A percentile compares a stretch with the other conserved stretches of the same genome.
phyloP scores from a whole-genome alignment of 2,113 vertebrate genomes.

The Centropus bengalensis region DNA sequence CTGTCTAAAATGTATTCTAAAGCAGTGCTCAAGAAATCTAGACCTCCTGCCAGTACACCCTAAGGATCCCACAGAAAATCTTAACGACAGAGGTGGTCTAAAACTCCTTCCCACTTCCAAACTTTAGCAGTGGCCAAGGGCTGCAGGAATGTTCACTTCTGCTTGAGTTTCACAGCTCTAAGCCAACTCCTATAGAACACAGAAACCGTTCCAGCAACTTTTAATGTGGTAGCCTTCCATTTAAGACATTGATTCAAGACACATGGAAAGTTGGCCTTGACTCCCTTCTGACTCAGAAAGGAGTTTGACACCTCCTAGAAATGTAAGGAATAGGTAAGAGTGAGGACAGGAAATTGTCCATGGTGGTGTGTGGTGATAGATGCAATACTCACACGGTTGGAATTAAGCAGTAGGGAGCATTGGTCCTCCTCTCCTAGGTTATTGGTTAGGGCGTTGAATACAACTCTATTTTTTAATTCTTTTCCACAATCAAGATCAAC shows the following conservation, averaged over 20 bases:
- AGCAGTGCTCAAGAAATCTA: not conserved
- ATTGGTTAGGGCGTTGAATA: not conserved
- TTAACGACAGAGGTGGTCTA: not conserved
- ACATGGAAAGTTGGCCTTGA: accelerated
- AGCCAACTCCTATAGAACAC: not conserved
- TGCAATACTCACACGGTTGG: not conserved
- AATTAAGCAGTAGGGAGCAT: not conserved
- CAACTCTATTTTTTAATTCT: not conserved
- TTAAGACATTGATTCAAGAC: not conserved
- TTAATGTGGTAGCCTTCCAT: not conserved
- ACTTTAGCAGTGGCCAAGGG: not conserved
- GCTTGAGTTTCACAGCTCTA: not conserved
- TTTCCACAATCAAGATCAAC: not conserved
- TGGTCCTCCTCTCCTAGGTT: not conserved
- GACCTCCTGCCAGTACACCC: not conserved
- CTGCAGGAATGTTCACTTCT: not conserved
- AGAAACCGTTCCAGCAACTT: not conserved
- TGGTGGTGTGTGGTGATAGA: not conserved
- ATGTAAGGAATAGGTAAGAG: not conserved
- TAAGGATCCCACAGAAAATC: not conserved
- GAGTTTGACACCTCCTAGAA: not conserved
- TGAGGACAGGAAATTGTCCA: not conserved
- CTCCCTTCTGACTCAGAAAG: not conserved
- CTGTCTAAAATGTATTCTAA: not conserved
- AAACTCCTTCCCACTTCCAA: not conserved